A percentile compares a stretch with the other conserved stretches of the same genome.
These are phyloP conservation scores for Eledone cirrhosa DNA, from an alignment of 2,888 invertebrate genomes.

Conservation along the genomic window DNA sequence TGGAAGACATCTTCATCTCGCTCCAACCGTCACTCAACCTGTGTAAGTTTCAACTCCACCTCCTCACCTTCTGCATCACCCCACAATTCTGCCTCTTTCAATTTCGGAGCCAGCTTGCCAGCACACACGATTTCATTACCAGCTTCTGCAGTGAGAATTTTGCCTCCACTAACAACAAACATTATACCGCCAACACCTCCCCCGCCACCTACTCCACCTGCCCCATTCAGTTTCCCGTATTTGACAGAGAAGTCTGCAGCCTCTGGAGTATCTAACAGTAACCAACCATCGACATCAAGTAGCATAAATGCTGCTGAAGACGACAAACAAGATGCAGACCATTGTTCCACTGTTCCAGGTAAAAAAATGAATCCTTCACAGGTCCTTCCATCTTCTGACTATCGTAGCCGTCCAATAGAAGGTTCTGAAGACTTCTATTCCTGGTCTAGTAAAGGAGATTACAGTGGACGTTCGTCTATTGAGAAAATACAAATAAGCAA, in stretches of 20 bases:
- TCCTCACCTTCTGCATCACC: conserved; percentile 6
- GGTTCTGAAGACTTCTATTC: conserved; percentile 26
- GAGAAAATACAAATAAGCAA: conserved; percentile 9
- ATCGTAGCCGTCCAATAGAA: conserved; percentile 24
- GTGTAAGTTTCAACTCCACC: conserved; percentile 28
- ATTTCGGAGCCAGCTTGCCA: conserved; percentile 10
- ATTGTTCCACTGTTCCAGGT: conserved; percentile 10
- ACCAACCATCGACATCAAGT: conserved; percentile 3
- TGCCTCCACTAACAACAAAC: neutral
- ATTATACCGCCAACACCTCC: conserved; percentile 11
- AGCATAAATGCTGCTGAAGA: conserved; percentile 18
- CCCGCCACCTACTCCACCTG: conserved; percentile 8
- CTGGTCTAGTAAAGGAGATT: conserved; percentile 16
- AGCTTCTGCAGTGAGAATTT: conserved; percentile 17
- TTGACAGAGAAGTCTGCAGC: neutral
- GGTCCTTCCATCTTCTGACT: conserved; percentile 12
- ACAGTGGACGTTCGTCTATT: conserved; percentile 6
- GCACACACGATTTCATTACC: conserved; percentile 1
- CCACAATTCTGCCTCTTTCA: conserved; percentile 17
- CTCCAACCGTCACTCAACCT: conserved; percentile 25
- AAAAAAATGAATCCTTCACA: conserved; percentile 14
- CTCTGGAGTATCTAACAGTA: neutral
- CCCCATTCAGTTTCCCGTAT: neutral
- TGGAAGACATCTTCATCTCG: neutral
- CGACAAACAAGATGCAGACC: neutral